Evolutionary conservation across 2,113 vertebrate species (phyloP), one percentile per base, ranked within the genome.

Genomic region (Tricholaema leucomelas): DNA sequence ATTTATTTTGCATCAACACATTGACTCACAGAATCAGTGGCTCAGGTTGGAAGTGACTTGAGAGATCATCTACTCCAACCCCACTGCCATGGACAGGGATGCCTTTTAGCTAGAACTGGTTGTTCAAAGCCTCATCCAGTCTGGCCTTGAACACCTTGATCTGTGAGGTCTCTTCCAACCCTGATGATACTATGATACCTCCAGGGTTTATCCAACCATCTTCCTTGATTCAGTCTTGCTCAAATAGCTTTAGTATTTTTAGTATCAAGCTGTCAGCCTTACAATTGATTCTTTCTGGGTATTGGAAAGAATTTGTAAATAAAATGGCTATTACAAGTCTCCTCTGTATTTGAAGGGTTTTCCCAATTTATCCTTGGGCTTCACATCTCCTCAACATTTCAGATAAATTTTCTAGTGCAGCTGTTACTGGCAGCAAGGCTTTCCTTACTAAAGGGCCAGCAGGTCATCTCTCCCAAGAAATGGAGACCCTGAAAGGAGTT

Each of bases 301-400:
- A 14, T 31, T 89, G 66, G 33, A 91, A 94, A 44, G 67, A 82
- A 79, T 21, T 65, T 54, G 8, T 46, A 56, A 87, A n/a, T 81
- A 59, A 5, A 63, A 75, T 8, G 6, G 31, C 8, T 71, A 28
- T 59, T 67, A 36, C 0, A 0, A 0, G n/a, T 75, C 20, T 74
- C 12, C 13, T 11, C 23, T 67, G 3, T 72, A 60, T 67, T 87
- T 21, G 56, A 31, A 55, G 25, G 19, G 7, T 17, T 40, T 71
- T 71, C 44, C 48, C 25, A 36, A 25, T 31, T 56, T 87, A 54
- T 86, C 59, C 10, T 42, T 64, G 20, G 78, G 67, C 52, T 72
- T 33, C 35, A 5, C 5, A 54, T 52, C 21, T 50, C 24, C 40
- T 52, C 33, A 64, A 79, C 14, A 9, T 56, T 79, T 55, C 31